Evolutionary conservation across 2,888 invertebrate species (phyloP).

Genomic region (Clepsis dumicolana): DNA sequence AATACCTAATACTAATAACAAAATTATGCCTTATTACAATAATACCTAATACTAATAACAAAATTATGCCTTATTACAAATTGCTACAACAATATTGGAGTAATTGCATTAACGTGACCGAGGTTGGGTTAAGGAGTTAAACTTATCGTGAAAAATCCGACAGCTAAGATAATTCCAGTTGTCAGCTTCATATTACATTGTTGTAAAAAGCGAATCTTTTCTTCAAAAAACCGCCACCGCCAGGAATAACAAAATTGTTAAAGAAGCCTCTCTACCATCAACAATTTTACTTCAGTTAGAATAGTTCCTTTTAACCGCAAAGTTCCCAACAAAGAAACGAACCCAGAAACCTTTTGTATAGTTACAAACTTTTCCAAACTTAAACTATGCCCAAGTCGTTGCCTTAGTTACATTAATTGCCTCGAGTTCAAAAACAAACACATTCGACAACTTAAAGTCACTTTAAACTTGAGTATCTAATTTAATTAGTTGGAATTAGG

Average conservation of each 20-base stretch:
- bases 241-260: neutral
- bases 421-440: constrained; percentile 12
- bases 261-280: neutral
- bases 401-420: constrained; percentile 10
- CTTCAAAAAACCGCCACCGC: too few species aligned
- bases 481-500: neutral
- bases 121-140: too few species aligned
- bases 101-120: too few species aligned
- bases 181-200: too few species aligned
- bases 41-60: too few species aligned
- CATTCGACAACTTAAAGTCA: constrained; percentile 2
- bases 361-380: constrained; percentile 13
- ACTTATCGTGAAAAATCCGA: too few species aligned
- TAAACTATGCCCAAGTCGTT: constrained; percentile 11
- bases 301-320: neutral
- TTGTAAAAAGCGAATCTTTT: too few species aligned
- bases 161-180: too few species aligned
- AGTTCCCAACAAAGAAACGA: neutral
- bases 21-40: too few species aligned
- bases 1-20: too few species aligned
- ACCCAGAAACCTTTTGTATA: neutral
- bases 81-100: too few species aligned
- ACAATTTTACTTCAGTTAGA: neutral
- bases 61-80: too few species aligned
- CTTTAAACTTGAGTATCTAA: constrained; percentile 13